These are phyloP conservation scores for Cheirogaleus major DNA, from an alignment of 2,797 vertebrate genomes.

Conservation along the genomic window DNA sequence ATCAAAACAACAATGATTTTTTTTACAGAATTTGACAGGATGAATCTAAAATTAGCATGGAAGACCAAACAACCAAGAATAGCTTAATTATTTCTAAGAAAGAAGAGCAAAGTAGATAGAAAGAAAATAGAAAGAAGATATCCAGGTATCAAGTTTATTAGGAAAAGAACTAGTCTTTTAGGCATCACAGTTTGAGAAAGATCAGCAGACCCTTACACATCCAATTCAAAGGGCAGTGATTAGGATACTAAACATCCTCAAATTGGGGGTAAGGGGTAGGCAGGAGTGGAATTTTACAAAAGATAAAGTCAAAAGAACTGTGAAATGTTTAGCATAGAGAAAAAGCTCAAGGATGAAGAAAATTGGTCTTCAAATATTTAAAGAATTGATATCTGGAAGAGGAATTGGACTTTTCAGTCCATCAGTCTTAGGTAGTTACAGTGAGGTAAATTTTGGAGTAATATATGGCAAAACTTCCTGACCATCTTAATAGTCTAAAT, in stretches of 20 bases:
- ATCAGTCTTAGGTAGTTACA: not conserved
- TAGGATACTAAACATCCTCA: not conserved
- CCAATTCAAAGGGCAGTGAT: not conserved
- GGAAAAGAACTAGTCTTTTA: not conserved
- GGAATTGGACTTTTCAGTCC: not conserved
- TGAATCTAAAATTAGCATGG: not conserved
- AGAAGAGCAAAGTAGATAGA: not conserved
- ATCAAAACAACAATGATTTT: not conserved
- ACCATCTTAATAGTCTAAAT: not conserved
- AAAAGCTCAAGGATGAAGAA: not conserved
- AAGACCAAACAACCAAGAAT: not conserved
- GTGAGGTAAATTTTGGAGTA: not conserved
- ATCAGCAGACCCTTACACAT: not conserved
- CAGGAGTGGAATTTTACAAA: not conserved
- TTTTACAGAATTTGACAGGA: not conserved
- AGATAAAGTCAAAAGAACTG: not conserved
- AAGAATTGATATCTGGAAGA: not conserved
- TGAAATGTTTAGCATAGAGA: not conserved
- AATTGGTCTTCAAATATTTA: not conserved
- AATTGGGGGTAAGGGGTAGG: not conserved
- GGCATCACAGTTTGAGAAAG: slow-evolving; percentile 13
- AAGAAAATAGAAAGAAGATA: not conserved
- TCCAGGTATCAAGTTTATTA: not conserved
- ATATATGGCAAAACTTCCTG: not conserved
- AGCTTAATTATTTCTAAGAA: slow-evolving; percentile 13